Evolutionary conservation across 2,113 vertebrate species (phyloP), one percentile per base, ranked within the genome.

Genomic region (Tauraco erythrolophus): DNA sequence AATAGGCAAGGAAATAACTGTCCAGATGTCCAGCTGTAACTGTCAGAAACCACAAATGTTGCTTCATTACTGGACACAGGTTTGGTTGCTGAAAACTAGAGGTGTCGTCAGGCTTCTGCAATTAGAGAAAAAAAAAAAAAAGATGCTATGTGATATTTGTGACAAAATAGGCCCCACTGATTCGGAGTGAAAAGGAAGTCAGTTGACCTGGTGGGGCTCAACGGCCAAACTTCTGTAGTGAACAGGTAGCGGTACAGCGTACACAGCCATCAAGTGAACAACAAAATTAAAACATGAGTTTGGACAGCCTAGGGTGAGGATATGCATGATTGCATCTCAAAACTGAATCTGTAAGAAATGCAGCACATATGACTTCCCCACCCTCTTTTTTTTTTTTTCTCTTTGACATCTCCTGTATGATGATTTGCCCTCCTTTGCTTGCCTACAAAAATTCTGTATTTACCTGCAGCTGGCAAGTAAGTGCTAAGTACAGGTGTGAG

Each of bases 241-340:
- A 57, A 19, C 22, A 10, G 11, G 37, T 39, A 35, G 50, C 17
- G 25, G 30, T n/a, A 39, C 5, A 2, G 12, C 27, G 25, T 30
- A n/a, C 9, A 17, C 23, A 48, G 14, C 28, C 4, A 1, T 35
- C 19, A 0, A 0, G 45, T 60, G 50, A 74, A 54, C 3, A 37
- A 12, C 56, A 54, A 39, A 65, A 65, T 74, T 16, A 25, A 31
- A 70, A 10, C 39, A 35, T 11, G 37, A 19, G 4, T 57, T 51
- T 46, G 23, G 37, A 21, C 41, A 30, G 48, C 33, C 7, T 43
- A n/a, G 35, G 19, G 31, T 60, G 51, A 60, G 19, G 13, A 85
- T 65, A 71, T 27, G 8, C 1, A 1, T 33, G 19, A 10, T 27
- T 2, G 5, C 6, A 24, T 57, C 48, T 27, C n/a, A 11, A 28